phyloP scores from a whole-genome alignment of 2,113 vertebrate species.

The Balaenoptera acutorostrata region DNA sequence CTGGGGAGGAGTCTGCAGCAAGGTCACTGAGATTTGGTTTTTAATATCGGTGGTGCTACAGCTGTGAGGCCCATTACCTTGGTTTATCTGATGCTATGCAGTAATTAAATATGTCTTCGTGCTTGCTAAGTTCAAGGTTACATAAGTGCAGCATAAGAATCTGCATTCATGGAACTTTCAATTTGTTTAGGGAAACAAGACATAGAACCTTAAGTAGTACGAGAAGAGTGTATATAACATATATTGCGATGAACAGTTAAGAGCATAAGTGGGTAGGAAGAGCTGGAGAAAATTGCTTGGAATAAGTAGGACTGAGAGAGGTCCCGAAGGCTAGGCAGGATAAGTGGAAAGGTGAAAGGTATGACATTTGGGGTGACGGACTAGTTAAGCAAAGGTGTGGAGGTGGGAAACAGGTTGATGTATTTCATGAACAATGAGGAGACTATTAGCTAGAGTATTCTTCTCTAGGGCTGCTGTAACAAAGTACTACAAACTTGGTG shows the following conservation, averaged over 20 bases:
- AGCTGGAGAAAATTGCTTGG: neutral
- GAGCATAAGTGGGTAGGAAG: neutral
- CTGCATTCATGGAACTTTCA: neutral
- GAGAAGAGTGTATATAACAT: neutral
- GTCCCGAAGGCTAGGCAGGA: neutral
- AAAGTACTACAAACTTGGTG: neutral
- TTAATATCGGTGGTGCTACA: neutral
- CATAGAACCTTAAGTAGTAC: neutral
- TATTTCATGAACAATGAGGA: neutral
- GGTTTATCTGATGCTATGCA: neutral
- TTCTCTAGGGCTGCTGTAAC: neutral
- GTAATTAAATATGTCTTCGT: neutral
- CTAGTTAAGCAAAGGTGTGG: neutral
- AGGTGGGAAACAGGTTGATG: neutral
- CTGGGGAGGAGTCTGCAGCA: neutral
- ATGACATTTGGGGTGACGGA: neutral
- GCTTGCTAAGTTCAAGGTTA: neutral
- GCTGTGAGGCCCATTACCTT: neutral
- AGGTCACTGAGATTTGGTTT: neutral
- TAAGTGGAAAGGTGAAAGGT: neutral
- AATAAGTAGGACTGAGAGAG: neutral
- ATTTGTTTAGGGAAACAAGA: neutral
- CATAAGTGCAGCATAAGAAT: neutral
- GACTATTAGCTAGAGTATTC: neutral
- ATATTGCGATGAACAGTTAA: neutral